A percentile compares a stretch with the other conserved stretches of the same genome.
These are phyloP conservation scores for Holothuria scabra DNA, from an alignment of 53 echinoderm and acorn worm species.

Conservation along the genomic window DNA sequence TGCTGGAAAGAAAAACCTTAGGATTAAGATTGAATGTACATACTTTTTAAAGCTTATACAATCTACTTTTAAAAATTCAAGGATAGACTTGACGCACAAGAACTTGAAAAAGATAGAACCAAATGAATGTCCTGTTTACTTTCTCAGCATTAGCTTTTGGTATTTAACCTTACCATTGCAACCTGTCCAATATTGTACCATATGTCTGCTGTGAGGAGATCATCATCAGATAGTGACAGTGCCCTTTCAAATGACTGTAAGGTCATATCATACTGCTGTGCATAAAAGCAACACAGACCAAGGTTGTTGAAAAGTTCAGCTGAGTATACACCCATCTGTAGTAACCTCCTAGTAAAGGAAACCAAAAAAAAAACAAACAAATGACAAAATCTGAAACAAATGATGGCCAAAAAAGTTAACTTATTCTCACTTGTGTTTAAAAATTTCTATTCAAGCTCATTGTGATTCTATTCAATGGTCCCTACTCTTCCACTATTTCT, in stretches of 20 bases:
- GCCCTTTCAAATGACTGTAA: slow-evolving; percentile 94
- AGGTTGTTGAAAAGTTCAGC: slow-evolving; percentile 97
- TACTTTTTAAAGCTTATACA: too few relatives aligned
- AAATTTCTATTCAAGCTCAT: too few relatives aligned
- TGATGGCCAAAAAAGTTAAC: too few relatives aligned
- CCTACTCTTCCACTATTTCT: too few relatives aligned
- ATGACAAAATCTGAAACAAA: neutral
- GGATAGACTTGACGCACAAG: neutral
- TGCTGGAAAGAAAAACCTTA: too few relatives aligned
- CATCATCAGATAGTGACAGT: slow-evolving; percentile 80
- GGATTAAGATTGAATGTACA: too few relatives aligned
- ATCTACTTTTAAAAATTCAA: neutral
- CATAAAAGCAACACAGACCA: slow-evolving; percentile 96
- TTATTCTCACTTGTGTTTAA: too few relatives aligned
- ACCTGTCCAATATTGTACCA: slow-evolving; percentile 98
- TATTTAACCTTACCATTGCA: slow-evolving; percentile 75
- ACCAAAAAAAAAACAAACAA: neutral
- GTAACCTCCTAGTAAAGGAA: slow-evolving; percentile 68
- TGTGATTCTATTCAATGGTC: too few relatives aligned
- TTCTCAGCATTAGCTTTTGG: neutral
- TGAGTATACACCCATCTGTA: slow-evolving; percentile 98
- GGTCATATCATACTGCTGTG: slow-evolving; percentile 99
- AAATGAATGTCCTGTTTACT: neutral
- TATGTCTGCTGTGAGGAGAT: slow-evolving; percentile 75
- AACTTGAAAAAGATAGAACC: neutral